These are phyloP conservation scores for Athene noctua DNA, from an alignment of 2,113 vertebrate genomes.

Conservation along the genomic window DNA sequence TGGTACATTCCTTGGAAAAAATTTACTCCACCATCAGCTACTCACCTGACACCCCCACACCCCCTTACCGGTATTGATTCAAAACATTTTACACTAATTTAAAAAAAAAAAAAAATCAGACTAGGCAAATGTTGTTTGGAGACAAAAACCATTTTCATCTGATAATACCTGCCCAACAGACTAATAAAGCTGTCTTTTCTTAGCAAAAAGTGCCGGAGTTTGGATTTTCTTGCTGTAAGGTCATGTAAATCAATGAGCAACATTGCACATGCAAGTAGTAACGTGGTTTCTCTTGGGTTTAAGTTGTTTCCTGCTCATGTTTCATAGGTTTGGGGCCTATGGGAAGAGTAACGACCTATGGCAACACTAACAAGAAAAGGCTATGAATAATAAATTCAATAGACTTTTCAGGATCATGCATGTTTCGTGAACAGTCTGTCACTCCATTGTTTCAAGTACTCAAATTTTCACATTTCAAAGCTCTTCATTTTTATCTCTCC, in stretches of 20 bases:
- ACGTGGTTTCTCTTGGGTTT: background rate
- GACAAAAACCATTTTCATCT: background rate
- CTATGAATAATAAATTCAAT: background rate
- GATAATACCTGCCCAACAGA: background rate
- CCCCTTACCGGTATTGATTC: background rate
- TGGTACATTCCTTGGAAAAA: background rate
- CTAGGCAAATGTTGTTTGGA: background rate
- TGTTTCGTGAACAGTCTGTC: background rate
- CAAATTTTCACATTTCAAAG: background rate
- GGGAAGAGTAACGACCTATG: background rate
- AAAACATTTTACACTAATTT: background rate
- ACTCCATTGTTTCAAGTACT: background rate
- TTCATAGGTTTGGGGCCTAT: background rate
- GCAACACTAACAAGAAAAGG: background rate
- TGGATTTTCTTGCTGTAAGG: background rate
- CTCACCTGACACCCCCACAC: accelerated
- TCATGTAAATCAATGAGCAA: background rate
- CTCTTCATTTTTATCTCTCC: background rate
- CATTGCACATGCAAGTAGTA: background rate
- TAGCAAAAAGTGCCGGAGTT: background rate
- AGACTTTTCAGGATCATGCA: background rate
- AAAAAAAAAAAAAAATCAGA: background rate
- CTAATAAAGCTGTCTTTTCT: background rate
- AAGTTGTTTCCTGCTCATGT: background rate
- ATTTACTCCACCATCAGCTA: background rate